Evolutionary conservation across 2,113 vertebrate genomes (phyloP).

Genomic region (Empidonax traillii): DNA sequence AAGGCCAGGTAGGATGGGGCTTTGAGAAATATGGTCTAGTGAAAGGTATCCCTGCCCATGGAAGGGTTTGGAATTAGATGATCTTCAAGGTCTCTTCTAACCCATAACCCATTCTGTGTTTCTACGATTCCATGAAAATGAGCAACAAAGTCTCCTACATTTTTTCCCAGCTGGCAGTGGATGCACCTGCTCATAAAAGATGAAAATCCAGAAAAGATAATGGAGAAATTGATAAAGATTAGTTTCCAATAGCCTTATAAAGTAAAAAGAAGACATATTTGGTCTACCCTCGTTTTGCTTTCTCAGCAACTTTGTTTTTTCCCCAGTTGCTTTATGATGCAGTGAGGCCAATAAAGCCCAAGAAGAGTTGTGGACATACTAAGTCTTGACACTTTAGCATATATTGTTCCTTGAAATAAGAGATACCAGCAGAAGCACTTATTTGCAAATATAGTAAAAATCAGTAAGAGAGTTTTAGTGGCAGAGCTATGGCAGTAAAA

Average conservation of each 20-base stretch:
- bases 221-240: not conserved
- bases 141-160: not conserved
- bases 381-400: not conserved
- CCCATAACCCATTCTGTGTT: not conserved
- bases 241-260: not conserved
- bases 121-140: not conserved
- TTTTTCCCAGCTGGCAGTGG: not conserved
- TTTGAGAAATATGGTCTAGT: not conserved
- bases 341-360: not conserved
- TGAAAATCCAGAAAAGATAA: not conserved
- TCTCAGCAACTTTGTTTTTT: not conserved
- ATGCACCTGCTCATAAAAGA: not conserved
- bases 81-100: not conserved
- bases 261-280: not conserved
- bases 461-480: not conserved
- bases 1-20: not conserved
- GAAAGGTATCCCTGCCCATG: not conserved
- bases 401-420: constrained; percentile 29
- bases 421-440: not conserved
- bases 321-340: not conserved
- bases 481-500: not conserved
- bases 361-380: not conserved
- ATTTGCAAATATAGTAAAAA: not conserved
- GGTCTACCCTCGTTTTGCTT: not conserved
- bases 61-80: not conserved